Evolutionary conservation across 2,888 invertebrate genomes (phyloP), one percentile per base, ranked within the genome.

Genomic region (Chrysodeixis includens): DNA sequence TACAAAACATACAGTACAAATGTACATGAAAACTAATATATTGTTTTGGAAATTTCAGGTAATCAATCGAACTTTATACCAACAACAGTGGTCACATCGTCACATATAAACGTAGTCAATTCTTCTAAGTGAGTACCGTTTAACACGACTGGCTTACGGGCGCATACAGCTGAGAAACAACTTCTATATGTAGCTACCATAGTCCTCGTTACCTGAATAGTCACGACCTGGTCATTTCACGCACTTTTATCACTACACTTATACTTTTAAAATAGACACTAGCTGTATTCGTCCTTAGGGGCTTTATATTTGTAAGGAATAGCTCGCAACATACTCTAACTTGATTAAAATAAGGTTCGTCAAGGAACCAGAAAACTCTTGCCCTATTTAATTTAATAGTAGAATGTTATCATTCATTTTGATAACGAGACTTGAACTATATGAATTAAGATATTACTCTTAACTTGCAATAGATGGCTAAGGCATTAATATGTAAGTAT

Each of bases 61-160:
- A 94, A 89, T 90, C 94, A 92, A 83, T 89, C 94, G 85, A 94
- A 93, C 90, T 93, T 93, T 89, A 95, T 94, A 92, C 94, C 95
- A 72, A 93, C 95, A 76, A 93, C 95, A 89, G 93, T 94, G 86
- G 92, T 95, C 89, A 93, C 95, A 82, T 92, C 95, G 81, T 94
- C 95, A 83, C 89, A 95, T 90, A 93, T 94, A 88, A 95, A 95
- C 85, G 91, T 95, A 94, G 93, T 94, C 88, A 95, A 93, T 93
- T 93, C 93, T 71, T 90, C 93, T 89, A 95, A 94, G 95, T 95
- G 86, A 93, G 95, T 94, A 90, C 76, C 65, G 64, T 69, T 70
- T 18, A 56, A 53, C 56, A 8, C 32, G 20, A 56, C 10, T 16
- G 56, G 62, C 59, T 77, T 66, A 73, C 69, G 74, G 74, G 57